Conservation (phyloP, 1,140 invertebrate species). For the Drosophila setifemur region DNA sequence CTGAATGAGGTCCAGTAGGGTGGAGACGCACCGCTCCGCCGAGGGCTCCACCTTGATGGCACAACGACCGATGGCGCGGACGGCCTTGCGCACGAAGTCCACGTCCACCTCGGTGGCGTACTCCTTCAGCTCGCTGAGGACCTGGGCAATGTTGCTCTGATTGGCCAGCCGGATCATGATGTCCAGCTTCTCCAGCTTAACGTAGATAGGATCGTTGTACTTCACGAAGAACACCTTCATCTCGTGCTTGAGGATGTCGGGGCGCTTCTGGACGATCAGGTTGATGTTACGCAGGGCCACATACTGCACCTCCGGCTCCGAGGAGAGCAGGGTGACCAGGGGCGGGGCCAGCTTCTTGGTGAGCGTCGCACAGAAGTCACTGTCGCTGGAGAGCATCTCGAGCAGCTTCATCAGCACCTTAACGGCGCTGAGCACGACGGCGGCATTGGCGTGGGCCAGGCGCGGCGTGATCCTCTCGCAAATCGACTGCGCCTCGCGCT, state of each 20-base stretch:
- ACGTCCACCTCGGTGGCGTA: slow-evolving; percentile 99
- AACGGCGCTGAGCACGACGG: slow-evolving; percentile 99
- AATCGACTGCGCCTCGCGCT: slow-evolving; percentile 99
- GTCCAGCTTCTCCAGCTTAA: slow-evolving; percentile 99
- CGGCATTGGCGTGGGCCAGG: slow-evolving; percentile 99
- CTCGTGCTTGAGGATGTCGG: slow-evolving; percentile 99
- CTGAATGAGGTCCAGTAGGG: slow-evolving; percentile 99
- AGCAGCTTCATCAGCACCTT: slow-evolving; percentile 99
- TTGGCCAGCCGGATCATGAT: slow-evolving; percentile 99
- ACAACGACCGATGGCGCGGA: slow-evolving; percentile 98
- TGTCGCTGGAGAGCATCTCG: slow-evolving; percentile 96
- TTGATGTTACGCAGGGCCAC: slow-evolving; percentile 99
- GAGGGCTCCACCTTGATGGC: slow-evolving; percentile 99
- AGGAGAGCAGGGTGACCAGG: slow-evolving; percentile 98
- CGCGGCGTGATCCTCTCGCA: slow-evolving; percentile 99
- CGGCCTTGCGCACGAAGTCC: slow-evolving; percentile 99
- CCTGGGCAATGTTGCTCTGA: slow-evolving; percentile 99
- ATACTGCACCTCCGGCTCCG: slow-evolving; percentile 99
- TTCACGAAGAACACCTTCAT: slow-evolving; percentile 99
- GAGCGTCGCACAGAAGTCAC: slow-evolving; percentile 96
- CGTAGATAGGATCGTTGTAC: slow-evolving; percentile 99
- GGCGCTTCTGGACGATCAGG: slow-evolving; percentile 99
- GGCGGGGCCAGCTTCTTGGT: slow-evolving; percentile 99
- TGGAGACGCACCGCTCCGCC: slow-evolving; percentile 98
- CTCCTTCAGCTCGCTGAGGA: slow-evolving; percentile 99